Evolutionary conservation across 2,797 vertebrate species (phyloP), one percentile per base, ranked within the genome.

Genomic region (Pseudomugil gertrudae): DNA sequence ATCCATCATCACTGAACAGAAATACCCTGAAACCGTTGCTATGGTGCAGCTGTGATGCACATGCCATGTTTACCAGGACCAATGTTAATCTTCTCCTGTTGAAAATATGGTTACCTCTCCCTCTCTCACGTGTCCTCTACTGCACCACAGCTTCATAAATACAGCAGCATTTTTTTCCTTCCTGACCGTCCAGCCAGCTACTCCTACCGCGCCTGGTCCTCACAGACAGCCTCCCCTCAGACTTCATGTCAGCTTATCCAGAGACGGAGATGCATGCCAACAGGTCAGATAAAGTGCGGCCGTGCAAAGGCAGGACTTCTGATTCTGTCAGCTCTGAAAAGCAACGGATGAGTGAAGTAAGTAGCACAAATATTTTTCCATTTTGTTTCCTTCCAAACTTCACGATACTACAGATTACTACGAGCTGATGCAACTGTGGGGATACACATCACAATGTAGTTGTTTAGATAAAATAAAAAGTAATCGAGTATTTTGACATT

Each of bases 141-240:
- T 52, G 43, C 33, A 6, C 53, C n/a, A 4, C 5, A 56, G 67
- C 48, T 43, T 64, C 68, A 86, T 84, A 83, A 83, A 76, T 69
- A 66, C 61, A n/a, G 7, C 60, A 48, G 57, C 68, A 29, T 29
- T 1, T n/a, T 8, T 62, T 35, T 57, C 62, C 33, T 68, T 32
- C 27, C n/a, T 10, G 32, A 27, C 45, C 43, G 52, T 36, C 19
- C 30, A 65, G 19, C 57, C 63, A 43, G 61, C 4, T 40, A 38
- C 53, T 57, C 23, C 62, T 35, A 38, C 51, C 27, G 10, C 7
- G 11, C 10, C 33, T 35, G 10, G 13, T 35, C 33, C 13, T 11
- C 13, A 35, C 13, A 53, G 26, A 26, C 26, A 29, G 1, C 24
- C n/a, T n/a, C n/a, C n/a, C n/a, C n/a, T n/a, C n/a, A n/a, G n/a